Evolutionary conservation across 92 coral and sea anemone genomes (phyloP), one percentile per base, ranked within the genome.

Genomic region (Pocillopora grandis): DNA sequence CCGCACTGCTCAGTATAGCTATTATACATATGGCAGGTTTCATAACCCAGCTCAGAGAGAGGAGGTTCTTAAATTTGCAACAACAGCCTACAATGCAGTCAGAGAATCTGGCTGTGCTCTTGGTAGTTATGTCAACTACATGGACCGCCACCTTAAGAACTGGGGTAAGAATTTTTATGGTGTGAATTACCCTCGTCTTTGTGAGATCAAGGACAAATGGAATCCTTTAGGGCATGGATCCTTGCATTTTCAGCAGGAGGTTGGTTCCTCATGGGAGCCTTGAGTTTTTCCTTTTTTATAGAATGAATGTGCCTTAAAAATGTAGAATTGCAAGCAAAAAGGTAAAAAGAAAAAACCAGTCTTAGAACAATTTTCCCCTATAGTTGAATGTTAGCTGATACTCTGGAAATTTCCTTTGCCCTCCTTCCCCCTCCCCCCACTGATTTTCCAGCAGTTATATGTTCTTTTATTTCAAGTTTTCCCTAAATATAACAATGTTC

Each of bases 231-330:
- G 95, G 16, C 72, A 81, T 42, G 97, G 97, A 0, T 71, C 97
- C 48, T 19, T 93, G 85, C 97, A 93, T 81, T 93, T 93, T 82
- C 89, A 93, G 58, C 97, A 93, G 62, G 97, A 93, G 82, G 91
- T 93, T 81, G 97, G 97, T 77, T 93, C 97, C 49, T 48, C 85
- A 17, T 93, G 97, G 97, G 93, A 93, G 62, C 97, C 97, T 81
- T 70, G 75, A 70, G 11, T 17, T 36, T 35, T 17, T 33, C 11
- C 12, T 36, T 70, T 70, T 55, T 21, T 36, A 20, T 35, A 42
- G 52, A 42, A 42, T 7, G 8, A 42, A 42, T 3, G 4, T 42
- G 52, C 52, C 52, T 0, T 7, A 42, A 42, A 42, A 42, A 42
- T 42, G 52, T 42, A 42, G 52, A 42, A 42, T 42, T 7, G 8